Percentiles rank a stretch among this genome's conserved stretches.
Evolutionary conservation across 1,140 invertebrate species (phyloP).

Genomic region (Brachystomella parvula): DNA sequence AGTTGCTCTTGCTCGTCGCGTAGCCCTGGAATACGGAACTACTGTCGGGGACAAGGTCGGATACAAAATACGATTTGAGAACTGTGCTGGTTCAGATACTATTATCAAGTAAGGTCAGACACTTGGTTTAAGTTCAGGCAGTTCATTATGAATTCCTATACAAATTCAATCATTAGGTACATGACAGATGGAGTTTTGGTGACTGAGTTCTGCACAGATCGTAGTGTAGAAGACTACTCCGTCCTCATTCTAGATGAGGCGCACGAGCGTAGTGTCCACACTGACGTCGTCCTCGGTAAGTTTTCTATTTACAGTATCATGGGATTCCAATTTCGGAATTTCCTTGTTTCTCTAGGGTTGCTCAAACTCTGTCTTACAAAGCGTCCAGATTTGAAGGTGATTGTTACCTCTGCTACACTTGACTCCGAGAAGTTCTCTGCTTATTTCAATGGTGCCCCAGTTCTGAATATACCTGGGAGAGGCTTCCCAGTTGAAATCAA

Average conservation of each 20-base stretch:
- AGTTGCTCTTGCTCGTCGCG: slow-evolving; percentile 45
- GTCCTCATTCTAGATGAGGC: slow-evolving; percentile 72
- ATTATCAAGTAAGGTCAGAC: slow-evolving; percentile 4
- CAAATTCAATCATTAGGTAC: slow-evolving; percentile 4
- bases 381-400: slow-evolving; percentile 54
- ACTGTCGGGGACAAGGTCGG: slow-evolving; percentile 13
- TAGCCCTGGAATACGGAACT: slow-evolving; percentile 5
- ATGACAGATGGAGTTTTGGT: slow-evolving; percentile 50
- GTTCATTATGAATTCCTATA: background rate
- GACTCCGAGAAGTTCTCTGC: slow-evolving; percentile 60
- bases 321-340: slow-evolving; percentile 84
- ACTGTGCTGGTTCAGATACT: background rate
- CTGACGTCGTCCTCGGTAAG: slow-evolving; percentile 52
- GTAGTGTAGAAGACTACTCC: slow-evolving; percentile 47
- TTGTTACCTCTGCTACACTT: slow-evolving; percentile 83
- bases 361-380: slow-evolving; percentile 46
- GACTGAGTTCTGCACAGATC: slow-evolving; percentile 55
- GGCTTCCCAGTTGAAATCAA: slow-evolving; percentile 52
- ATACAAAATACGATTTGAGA: slow-evolving; percentile 20
- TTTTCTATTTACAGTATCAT: slow-evolving; percentile 83
- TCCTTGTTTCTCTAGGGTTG: slow-evolving; percentile 66
- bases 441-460: slow-evolving; percentile 56
- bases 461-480: slow-evolving; percentile 48
- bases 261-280: slow-evolving; percentile 61
- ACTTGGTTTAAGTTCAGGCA: slow-evolving; percentile 17